Base-by-base conservation (phyloP, 2,113 vertebrate species). In the Chloropsis hardwickii region DNA sequence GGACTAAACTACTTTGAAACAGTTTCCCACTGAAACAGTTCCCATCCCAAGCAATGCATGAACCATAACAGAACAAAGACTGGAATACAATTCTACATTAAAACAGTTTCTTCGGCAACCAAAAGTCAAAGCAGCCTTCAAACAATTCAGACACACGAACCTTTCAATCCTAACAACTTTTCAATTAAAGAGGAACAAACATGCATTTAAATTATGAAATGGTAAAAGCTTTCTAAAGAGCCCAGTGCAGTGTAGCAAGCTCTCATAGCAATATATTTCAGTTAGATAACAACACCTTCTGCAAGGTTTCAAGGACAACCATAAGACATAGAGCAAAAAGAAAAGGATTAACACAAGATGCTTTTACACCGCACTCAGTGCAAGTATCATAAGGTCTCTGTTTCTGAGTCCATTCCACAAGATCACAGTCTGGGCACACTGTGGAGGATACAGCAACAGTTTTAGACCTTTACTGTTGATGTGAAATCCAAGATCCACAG, bases 31-130 rank as follows among this genome's bases (percentile, higher is more conserved):
- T 44, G 25, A 81, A 92, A 58, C 5, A 72, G 20, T 44, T 80
- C 14, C 40, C 16, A 27, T 24, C 40, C 29, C 23, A 29, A 87
- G 65, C 11, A 73, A 92, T 70, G 77, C 81, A 71, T 6, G 69
- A 86, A 93, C 35, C 29, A n/a, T n/a, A n/a, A n/a, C n/a, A 42
- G 53, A 82, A 71, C 21, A 69, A n/a, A 35, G 39, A 72, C 66
- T n/a, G 71, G 92, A 80, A 62, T 82, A 44, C 13, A 28, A 29
- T 51, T 92, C 29, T 60, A 40, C 53, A 23, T 69, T 57, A 48
- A 58, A 50, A 18, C 11, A 15, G 71, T 97, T 97, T 97, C 95
- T 93, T 90, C 4, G 16, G 96, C 72, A 96, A 98, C 86, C 24
- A 74, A 35, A 79, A 87, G 81, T 71, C 69, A 89, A 89, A 86